Evolutionary conservation across 1,140 invertebrate genomes (phyloP).

Genomic region (Helicoverpa armigera): DNA sequence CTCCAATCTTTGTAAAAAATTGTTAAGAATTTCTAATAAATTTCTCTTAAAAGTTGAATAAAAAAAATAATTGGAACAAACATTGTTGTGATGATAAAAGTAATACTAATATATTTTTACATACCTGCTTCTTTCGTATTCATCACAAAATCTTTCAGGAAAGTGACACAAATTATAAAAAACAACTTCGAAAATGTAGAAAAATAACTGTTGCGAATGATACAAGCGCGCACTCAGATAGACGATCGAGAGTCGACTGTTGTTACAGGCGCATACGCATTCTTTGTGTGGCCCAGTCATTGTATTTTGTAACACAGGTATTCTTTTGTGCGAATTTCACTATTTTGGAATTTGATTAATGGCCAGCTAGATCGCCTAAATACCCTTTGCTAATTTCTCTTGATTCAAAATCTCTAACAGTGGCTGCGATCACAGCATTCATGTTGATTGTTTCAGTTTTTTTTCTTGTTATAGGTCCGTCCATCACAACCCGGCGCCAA

Average conservation of each 20-base stretch:
- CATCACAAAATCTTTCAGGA: background rate
- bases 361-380: slow-evolving; percentile 1
- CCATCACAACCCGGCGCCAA: no score
- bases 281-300: background rate
- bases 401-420: no score
- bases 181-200: background rate
- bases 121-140: background rate
- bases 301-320: slow-evolving; percentile 1
- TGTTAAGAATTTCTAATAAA: background rate
- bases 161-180: background rate
- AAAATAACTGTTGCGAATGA: slow-evolving; percentile 3
- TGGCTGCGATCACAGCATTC: no score
- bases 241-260: slow-evolving; percentile 1
- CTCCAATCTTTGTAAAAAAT: background rate
- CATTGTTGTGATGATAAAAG: background rate
- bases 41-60: background rate
- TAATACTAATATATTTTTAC: slow-evolving; percentile 3
- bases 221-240: background rate
- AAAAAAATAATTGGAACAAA: slow-evolving; percentile 1
- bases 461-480: no score
- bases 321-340: background rate
- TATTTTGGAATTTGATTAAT: slow-evolving; percentile 1
- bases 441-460: no score
- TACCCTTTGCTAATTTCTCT: background rate
- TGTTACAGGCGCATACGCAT: background rate